phyloP scores from a whole-genome alignment of 1,140 invertebrate species.

The Apis florea region DNA sequence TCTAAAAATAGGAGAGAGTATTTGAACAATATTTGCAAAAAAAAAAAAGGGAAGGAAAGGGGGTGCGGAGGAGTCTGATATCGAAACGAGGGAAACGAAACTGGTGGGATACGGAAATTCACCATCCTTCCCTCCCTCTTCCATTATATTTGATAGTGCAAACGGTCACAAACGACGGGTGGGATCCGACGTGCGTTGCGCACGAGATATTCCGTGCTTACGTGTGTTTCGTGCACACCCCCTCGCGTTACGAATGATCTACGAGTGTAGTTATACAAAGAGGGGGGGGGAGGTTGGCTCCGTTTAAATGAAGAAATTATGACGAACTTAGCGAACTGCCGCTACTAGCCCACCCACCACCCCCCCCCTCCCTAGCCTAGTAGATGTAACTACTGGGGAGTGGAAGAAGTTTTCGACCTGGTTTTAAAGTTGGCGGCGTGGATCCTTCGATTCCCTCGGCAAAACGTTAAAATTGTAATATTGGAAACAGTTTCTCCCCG shows the following conservation, averaged over 20 bases:
- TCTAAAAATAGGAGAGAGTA: too few relatives aligned
- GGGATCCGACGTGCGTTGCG: conserved; percentile 24
- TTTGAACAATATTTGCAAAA: too few relatives aligned
- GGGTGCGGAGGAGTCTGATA: too few relatives aligned
- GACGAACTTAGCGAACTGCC: conserved; percentile 20
- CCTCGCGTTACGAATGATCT: conserved; percentile 23
- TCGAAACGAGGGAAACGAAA: too few relatives aligned
- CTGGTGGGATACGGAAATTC: too few relatives aligned
- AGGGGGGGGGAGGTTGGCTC: conserved; percentile 3
- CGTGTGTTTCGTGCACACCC: conserved; percentile 12
- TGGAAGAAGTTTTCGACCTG: conserved; percentile 27
- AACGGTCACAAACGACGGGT: conserved; percentile 9
- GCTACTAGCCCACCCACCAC: not conserved
- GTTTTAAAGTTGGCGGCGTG: conserved; percentile 30
- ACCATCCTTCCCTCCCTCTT: not conserved
- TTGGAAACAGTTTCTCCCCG: too few relatives aligned
- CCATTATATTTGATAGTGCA: conserved; percentile 1
- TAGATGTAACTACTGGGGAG: conserved; percentile 17
- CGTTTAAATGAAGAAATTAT: conserved; percentile 34
- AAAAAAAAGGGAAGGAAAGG: too few relatives aligned
- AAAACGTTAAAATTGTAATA: too few relatives aligned
- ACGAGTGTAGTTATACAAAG: not conserved
- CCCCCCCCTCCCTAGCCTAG: not conserved
- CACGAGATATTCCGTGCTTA: conserved; percentile 29
- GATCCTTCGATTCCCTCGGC: too few relatives aligned